Evolutionary conservation across 2,797 vertebrate species (phyloP).

Genomic region (Coccyzus lansbergi): DNA sequence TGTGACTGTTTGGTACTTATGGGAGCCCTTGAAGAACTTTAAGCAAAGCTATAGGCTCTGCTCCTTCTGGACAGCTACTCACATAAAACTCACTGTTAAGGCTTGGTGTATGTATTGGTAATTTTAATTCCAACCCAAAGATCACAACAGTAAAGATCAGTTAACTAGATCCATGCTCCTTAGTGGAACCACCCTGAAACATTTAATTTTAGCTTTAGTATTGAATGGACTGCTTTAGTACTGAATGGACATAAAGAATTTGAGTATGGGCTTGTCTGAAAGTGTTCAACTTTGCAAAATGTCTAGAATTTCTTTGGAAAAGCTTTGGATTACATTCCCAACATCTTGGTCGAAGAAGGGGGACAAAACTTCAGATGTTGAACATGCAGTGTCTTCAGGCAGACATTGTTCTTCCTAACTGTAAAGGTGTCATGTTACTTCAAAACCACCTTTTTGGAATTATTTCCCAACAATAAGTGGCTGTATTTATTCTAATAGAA

Average conservation of each 20-base stretch:
- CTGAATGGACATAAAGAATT: background rate
- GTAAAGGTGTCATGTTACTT: background rate
- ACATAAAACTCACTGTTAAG: background rate
- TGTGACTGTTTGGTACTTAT: background rate
- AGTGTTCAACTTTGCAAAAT: background rate
- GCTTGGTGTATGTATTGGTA: background rate
- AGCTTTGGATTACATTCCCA: background rate
- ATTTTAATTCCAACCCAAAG: background rate
- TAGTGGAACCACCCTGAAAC: background rate
- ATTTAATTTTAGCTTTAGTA: background rate
- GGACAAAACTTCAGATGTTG: background rate
- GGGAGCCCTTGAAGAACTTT: background rate
- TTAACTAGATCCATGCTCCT: background rate
- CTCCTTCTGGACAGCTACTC: background rate
- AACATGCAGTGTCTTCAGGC: background rate
- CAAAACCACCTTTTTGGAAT: background rate
- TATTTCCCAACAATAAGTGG: background rate
- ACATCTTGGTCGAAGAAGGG: background rate
- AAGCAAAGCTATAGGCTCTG: background rate
- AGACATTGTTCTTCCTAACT: background rate
- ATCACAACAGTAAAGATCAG: background rate
- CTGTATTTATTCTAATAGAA: background rate
- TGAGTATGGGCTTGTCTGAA: background rate
- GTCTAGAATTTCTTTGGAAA: background rate
- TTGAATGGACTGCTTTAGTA: background rate